A percentile compares a stretch with the other conserved stretches of the same genome.
phyloP scores from a whole-genome alignment of 2,113 vertebrate genomes.

The Halichoerus grypus region DNA sequence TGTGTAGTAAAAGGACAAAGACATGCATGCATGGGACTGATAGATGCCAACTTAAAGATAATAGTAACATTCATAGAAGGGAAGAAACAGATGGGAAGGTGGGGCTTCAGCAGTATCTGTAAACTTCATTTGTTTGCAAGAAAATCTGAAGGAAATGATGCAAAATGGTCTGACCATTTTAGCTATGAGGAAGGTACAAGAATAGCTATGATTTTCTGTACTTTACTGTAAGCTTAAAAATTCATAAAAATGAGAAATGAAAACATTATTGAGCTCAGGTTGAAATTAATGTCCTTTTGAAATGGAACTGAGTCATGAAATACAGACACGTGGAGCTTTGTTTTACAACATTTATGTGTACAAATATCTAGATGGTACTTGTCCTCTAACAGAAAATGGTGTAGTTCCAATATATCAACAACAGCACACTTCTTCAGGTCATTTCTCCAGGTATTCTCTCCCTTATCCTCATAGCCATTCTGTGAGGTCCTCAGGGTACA shows the following conservation, averaged over 20 bases:
- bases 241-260: neutral
- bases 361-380: neutral
- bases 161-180: neutral
- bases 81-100: neutral
- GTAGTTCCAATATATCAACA: neutral
- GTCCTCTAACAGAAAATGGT: neutral
- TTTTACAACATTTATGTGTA: neutral
- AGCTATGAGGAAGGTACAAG: neutral
- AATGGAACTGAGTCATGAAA: neutral
- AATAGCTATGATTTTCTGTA: neutral
- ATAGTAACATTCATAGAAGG: neutral
- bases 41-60: neutral
- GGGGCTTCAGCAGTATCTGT: neutral
- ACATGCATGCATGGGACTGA: neutral
- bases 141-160: constrained; percentile 22
- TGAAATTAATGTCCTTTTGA: neutral
- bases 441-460: neutral
- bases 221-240: neutral
- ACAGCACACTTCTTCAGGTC: neutral
- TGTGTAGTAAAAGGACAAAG: neutral
- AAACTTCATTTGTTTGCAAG: neutral
- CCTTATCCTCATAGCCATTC: neutral
- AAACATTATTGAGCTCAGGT: neutral
- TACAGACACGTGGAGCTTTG: neutral
- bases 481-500: neutral